phyloP scores from a whole-genome alignment of 2,113 vertebrate genomes.

The Rhea americana region DNA sequence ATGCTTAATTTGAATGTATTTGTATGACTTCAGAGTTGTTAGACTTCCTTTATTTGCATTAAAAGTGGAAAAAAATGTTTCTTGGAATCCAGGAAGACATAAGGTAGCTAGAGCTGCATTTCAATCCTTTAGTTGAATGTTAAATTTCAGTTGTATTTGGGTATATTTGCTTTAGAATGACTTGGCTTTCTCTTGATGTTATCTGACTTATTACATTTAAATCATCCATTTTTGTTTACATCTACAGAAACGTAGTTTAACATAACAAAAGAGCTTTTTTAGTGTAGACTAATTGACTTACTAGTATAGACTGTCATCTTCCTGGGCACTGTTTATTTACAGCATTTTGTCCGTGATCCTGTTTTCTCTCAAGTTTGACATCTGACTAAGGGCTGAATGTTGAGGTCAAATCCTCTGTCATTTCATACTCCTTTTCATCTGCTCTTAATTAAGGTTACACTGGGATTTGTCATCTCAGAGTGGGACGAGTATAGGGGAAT shows the following conservation, averaged over 20 bases:
- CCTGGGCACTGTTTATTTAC: neutral
- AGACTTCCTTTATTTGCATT: neutral
- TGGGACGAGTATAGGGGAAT: neutral
- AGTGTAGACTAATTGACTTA: no score
- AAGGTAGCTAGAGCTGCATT: neutral
- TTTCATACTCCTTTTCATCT: neutral
- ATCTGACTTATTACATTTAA: neutral
- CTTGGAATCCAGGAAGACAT: neutral
- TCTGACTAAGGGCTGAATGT: neutral
- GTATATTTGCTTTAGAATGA: neutral
- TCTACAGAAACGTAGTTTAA: neutral
- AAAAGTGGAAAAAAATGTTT: neutral
- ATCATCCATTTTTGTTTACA: neutral
- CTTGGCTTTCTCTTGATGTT: neutral
- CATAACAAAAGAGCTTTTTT: neutral
- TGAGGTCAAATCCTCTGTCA: neutral
- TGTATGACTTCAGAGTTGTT: neutral
- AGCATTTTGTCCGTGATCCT: neutral
- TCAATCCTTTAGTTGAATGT: neutral
- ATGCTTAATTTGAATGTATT: neutral
- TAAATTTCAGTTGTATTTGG: neutral
- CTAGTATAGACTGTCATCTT: fast-evolving
- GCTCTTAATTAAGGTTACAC: neutral
- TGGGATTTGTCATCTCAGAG: neutral
- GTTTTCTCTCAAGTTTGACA: neutral